Percentiles rank a stretch among this genome's conserved stretches.
Conservation (phyloP, 2,113 vertebrate genomes). For the Elaphurus davidianus region DNA sequence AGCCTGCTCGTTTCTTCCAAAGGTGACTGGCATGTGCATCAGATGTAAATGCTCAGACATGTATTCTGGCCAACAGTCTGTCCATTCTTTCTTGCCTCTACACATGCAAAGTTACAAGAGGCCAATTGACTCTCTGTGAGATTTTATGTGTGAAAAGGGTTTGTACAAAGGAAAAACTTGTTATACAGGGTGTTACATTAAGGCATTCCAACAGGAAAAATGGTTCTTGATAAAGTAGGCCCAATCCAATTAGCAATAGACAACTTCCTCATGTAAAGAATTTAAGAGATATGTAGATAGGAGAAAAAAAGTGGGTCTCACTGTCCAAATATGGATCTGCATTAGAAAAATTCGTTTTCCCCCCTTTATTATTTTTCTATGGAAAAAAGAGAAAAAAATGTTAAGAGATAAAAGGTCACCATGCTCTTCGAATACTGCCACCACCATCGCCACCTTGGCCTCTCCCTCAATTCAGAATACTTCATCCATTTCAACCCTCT, state of each 20-base stretch:
- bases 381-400: background rate
- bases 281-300: background rate
- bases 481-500: background rate
- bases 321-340: background rate
- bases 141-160: background rate
- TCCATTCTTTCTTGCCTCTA: background rate
- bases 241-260: background rate
- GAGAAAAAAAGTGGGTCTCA: background rate
- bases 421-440: background rate
- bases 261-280: background rate
- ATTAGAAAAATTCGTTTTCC: background rate
- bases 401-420: background rate
- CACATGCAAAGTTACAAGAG: background rate
- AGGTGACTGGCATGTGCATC: background rate
- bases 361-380: background rate
- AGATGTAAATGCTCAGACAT: background rate
- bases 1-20: background rate
- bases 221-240: background rate
- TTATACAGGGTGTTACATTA: background rate
- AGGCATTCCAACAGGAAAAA: background rate
- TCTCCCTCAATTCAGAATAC: background rate
- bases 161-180: background rate
- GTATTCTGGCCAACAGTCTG: background rate
- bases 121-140: background rate
- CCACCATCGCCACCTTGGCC: background rate